Evolutionary conservation across 2,888 invertebrate species (phyloP).

Genomic region (Troides oblongomaculatus): DNA sequence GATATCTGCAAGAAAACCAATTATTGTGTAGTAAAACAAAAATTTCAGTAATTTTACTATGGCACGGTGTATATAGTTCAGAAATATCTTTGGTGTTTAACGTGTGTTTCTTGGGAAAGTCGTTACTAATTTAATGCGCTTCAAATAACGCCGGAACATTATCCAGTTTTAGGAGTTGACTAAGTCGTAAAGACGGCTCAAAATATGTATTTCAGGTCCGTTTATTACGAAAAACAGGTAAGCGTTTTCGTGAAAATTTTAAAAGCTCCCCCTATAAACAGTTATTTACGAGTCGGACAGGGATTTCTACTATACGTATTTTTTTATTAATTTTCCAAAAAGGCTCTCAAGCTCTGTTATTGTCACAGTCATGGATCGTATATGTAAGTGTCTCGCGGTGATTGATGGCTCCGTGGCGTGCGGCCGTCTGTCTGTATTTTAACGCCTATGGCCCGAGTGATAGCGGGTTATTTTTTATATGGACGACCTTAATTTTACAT

Average conservation of each 20-base stretch:
- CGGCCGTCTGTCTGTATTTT: slow-evolving; percentile 39
- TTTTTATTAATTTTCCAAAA: slow-evolving; percentile 44
- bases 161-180: slow-evolving; percentile 5
- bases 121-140: neutral
- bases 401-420: slow-evolving; percentile 62
- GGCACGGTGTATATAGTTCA: neutral
- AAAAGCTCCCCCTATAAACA: slow-evolving; percentile 8
- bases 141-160: slow-evolving; percentile 2
- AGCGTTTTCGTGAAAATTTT: slow-evolving; percentile 16
- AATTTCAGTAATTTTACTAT: neutral
- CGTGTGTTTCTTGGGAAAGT: slow-evolving; percentile 1
- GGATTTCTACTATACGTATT: slow-evolving; percentile 40
- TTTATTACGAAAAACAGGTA: slow-evolving; percentile 14
- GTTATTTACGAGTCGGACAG: slow-evolving; percentile 34
- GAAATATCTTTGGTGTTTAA: neutral
- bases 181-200: slow-evolving; percentile 5
- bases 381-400: slow-evolving; percentile 59
- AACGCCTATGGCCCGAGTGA: slow-evolving; percentile 26
- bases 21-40: too few relatives aligned
- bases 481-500: too few relatives aligned
- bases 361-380: slow-evolving; percentile 46
- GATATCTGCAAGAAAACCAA: too few relatives aligned
- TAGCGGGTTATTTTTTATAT: neutral
- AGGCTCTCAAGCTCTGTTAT: slow-evolving; percentile 44
- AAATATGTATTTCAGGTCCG: slow-evolving; percentile 10